These are phyloP conservation scores for Orchestia grillus DNA, from an alignment of 1,140 invertebrate genomes.

Conservation along the genomic window DNA sequence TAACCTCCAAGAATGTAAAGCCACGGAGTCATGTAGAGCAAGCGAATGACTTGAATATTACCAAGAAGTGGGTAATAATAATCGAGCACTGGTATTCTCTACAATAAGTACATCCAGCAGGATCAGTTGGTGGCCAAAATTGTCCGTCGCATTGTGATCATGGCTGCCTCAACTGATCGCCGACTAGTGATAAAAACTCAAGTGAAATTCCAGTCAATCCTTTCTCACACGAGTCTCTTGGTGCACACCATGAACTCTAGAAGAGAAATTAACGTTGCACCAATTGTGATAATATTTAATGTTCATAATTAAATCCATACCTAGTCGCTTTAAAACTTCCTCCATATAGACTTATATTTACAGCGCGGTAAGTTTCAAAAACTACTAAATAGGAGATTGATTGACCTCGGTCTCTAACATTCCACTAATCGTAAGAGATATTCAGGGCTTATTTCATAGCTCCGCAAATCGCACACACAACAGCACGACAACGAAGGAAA, in stretches of 20 bases:
- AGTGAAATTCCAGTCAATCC: no score
- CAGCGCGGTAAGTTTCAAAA: neutral
- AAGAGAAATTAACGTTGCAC: neutral
- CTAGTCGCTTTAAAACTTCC: neutral
- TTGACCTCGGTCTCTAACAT: neutral
- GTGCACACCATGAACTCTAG: no score
- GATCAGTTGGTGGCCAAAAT: constrained; percentile 59
- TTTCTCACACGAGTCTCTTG: no score
- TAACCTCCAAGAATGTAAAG: neutral
- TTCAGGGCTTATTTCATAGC: neutral
- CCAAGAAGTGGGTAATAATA: neutral
- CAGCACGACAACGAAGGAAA: neutral
- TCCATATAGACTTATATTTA: neutral
- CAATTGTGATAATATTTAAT: neutral
- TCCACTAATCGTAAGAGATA: neutral
- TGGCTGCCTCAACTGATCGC: constrained; percentile 68
- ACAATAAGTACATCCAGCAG: constrained; percentile 37
- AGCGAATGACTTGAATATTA: neutral
- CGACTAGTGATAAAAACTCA: neutral
- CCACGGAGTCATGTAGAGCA: neutral
- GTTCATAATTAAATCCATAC: neutral
- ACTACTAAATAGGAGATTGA: neutral
- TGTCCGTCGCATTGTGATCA: constrained; percentile 63
- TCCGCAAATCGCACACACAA: neutral
- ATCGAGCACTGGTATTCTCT: neutral